Evolutionary conservation across 2,797 vertebrate species (phyloP).

Genomic region (Uromys caudimaculatus): DNA sequence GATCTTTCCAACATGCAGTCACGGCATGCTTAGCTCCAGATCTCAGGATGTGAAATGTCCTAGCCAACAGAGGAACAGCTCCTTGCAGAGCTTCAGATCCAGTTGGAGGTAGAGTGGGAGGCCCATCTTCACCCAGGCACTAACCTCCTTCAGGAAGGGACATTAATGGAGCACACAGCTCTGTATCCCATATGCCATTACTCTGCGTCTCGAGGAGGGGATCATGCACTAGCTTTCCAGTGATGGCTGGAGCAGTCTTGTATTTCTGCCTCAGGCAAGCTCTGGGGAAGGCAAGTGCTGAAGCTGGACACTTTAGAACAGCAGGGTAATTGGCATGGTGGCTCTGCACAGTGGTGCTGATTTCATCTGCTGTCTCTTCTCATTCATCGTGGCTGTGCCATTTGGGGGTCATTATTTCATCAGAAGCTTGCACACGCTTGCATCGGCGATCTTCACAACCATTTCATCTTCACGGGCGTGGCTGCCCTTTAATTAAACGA

Average conservation of each 20-base stretch:
- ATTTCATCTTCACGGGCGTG: background rate
- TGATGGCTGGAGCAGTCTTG: background rate
- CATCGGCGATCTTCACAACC: background rate
- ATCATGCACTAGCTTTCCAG: accelerated
- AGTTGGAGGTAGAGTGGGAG: background rate
- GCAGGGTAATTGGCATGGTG: background rate
- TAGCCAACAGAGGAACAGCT: background rate
- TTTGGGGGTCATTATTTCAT: conserved; percentile 10
- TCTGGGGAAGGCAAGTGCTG: background rate
- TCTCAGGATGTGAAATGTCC: background rate
- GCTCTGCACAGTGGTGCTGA: background rate
- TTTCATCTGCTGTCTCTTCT: background rate
- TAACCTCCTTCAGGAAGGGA: background rate
- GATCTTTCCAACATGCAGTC: background rate
- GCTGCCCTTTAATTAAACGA: background rate
- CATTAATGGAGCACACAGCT: background rate
- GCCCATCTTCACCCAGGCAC: background rate
- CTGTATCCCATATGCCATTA: background rate
- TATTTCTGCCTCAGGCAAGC: background rate
- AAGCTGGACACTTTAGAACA: no score
- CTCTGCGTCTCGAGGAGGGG: background rate
- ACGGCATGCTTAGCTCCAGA: background rate
- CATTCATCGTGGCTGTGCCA: background rate
- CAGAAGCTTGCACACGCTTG: background rate
- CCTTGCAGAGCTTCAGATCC: background rate